Evolutionary conservation across 2,113 vertebrate species (phyloP).

Genomic region (Cyprinodon variegatus): DNA sequence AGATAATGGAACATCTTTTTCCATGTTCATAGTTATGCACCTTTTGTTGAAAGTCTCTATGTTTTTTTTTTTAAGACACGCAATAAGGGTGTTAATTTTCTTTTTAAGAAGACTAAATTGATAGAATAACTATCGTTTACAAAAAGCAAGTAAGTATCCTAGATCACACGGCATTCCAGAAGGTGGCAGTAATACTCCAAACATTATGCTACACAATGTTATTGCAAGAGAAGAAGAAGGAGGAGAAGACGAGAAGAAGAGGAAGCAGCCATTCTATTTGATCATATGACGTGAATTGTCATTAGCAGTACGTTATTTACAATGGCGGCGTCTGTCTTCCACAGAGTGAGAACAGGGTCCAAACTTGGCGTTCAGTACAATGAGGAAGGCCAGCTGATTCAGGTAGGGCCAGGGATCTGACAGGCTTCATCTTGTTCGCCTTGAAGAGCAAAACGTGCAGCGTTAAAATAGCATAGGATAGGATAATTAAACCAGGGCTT

Average conservation of each 20-base stretch:
- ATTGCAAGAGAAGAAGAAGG: not conserved
- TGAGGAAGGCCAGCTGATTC: constrained; percentile 81
- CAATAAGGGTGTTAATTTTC: too few species aligned
- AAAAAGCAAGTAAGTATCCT: not conserved
- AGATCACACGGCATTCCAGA: not conserved
- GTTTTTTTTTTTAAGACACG: too few species aligned
- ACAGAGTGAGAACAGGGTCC: constrained; percentile 76
- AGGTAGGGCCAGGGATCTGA: constrained; percentile 59
- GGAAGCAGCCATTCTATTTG: too few species aligned
- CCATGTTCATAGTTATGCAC: too few species aligned
- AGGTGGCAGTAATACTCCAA: not conserved
- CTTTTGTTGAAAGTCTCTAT: too few species aligned
- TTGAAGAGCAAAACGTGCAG: not conserved
- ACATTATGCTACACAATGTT: not conserved
- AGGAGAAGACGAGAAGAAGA: too few species aligned
- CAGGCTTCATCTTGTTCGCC: not conserved
- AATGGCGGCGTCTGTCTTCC: constrained; percentile 81
- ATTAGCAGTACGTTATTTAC: constrained; percentile 1
- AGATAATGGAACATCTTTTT: too few species aligned
- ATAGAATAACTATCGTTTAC: too few species aligned
- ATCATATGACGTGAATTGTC: constrained; percentile 51
- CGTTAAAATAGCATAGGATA: not conserved
- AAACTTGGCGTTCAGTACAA: constrained; percentile 80
- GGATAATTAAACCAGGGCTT: not conserved
- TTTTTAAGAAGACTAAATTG: too few species aligned